These are phyloP conservation scores for Drosophila ironensis DNA, from an alignment of 1,140 invertebrate species.

Conservation along the genomic window DNA sequence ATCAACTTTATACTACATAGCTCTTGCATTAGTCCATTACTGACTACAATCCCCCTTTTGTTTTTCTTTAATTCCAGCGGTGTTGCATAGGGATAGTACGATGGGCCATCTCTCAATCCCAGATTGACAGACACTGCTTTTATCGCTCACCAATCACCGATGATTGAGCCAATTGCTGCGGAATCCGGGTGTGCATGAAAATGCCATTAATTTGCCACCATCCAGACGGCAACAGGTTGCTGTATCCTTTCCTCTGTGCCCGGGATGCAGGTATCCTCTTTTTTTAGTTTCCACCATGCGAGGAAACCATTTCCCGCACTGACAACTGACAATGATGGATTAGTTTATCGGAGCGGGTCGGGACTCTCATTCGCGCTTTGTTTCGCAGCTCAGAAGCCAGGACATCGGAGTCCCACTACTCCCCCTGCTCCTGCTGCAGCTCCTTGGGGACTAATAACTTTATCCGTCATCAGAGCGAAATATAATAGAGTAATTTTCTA, in stretches of 20 bases:
- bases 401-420: background rate
- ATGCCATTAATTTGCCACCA: slow-evolving; percentile 33
- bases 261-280: background rate
- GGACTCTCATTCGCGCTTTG: slow-evolving; percentile 57
- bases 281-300: background rate
- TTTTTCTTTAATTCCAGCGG: background rate
- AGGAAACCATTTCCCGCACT: slow-evolving; percentile 32
- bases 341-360: slow-evolving; percentile 45
- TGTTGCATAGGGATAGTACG: background rate
- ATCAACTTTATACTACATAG: too few relatives aligned
- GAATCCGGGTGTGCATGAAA: slow-evolving; percentile 21
- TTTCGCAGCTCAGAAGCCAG: slow-evolving; percentile 15
- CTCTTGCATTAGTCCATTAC: too few relatives aligned
- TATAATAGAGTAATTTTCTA: slow-evolving; percentile 75
- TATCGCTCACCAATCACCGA: slow-evolving; percentile 21
- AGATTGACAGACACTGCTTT: slow-evolving; percentile 12
- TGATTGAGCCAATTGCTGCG: slow-evolving; percentile 27
- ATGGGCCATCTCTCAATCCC: slow-evolving; percentile 5
- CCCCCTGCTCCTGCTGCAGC: background rate
- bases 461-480: slow-evolving; percentile 55
- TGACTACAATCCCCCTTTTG: too few relatives aligned
- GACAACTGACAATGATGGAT: slow-evolving; percentile 65
- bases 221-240: slow-evolving; percentile 21
- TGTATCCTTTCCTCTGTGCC: background rate
- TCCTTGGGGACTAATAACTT: slow-evolving; percentile 67